Evolutionary conservation across 2,113 vertebrate genomes (phyloP), one percentile per base, ranked within the genome.

Genomic region (Heterochromis multidens): DNA sequence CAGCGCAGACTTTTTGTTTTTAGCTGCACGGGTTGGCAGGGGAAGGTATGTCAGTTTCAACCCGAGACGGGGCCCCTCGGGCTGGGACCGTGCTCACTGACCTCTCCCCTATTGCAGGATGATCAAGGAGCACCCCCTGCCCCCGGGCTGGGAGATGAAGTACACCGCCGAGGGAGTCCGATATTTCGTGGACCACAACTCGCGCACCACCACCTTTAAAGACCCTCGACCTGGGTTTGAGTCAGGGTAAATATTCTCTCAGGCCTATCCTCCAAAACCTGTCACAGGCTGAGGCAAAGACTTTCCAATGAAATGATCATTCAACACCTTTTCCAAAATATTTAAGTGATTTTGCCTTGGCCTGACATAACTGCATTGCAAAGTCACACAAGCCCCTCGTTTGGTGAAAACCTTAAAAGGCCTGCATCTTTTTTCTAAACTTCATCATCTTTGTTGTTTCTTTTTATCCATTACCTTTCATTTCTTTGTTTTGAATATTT

Each of bases 81-180:
- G 57, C 81, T 21, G 83, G 89, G 89, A 91, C 85, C 81, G 87
- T 89, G 92, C 94, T 95, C 91, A 95, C 93, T 94, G 92, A 90
- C 94, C 91, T 93, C 91, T 93, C 93, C 67, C 94, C 92, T 93
- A 91, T 85, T 83, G 58, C 95, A 99, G 98, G 95, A 99, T 99
- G 98, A 98, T 99, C 95, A 98, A 99, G 96, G 99, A 99, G 91
- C 97, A 98, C 21, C 98, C 98, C 1, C 93, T 99, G 94, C 98
- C 98, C 1, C 98, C 98, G 0, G 98, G 99, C 86, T 99, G 98
- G 99, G 98, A 99, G 96, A 99, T 99, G 99, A 99, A 99, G 91
- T 99, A 99, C 94, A 99, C 99, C 4, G 97, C 97, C 0, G 99
- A 99, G 95, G 98, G 98, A 2, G 98, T 99, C 82, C 96, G 98